Conservation (phyloP, 2,888 invertebrate genomes). For the Chloroclystis v-ata region DNA sequence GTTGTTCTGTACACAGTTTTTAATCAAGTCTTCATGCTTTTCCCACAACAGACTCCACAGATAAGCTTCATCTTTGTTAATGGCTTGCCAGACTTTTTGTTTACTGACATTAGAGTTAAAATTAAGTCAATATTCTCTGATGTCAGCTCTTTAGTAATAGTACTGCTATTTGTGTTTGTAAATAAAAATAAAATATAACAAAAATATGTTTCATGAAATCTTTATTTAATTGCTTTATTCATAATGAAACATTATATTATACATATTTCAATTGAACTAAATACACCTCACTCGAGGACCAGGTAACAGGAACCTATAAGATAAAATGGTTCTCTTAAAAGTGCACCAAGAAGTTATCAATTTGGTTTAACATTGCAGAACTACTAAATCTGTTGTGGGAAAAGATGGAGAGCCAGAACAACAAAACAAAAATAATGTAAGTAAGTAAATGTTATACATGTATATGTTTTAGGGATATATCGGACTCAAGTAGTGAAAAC, state of each 20-base stretch:
- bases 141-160: no score
- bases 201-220: not conserved
- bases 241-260: not conserved
- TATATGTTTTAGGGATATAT: slow-evolving; percentile 27
- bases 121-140: no score
- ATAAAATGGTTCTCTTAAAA: not conserved
- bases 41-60: no score
- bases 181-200: not conserved
- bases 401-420: slow-evolving; percentile 27
- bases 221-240: no score
- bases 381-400: slow-evolving; percentile 43
- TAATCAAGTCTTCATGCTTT: no score
- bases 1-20: no score
- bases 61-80: no score
- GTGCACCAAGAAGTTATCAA: slow-evolving; percentile 16
- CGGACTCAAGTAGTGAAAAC: slow-evolving; percentile 25
- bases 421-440: slow-evolving; percentile 18
- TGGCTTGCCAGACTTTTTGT: no score
- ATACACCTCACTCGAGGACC: slow-evolving; percentile 23
- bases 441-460: no score
- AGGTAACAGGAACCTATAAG: slow-evolving; percentile 28
- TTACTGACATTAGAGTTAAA: no score
- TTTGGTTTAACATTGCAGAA: slow-evolving; percentile 46
- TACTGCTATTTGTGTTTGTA: no score
- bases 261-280: slow-evolving; percentile 36